Conservation (phyloP, 2,888 invertebrate genomes). For the Brenthis daphne region DNA sequence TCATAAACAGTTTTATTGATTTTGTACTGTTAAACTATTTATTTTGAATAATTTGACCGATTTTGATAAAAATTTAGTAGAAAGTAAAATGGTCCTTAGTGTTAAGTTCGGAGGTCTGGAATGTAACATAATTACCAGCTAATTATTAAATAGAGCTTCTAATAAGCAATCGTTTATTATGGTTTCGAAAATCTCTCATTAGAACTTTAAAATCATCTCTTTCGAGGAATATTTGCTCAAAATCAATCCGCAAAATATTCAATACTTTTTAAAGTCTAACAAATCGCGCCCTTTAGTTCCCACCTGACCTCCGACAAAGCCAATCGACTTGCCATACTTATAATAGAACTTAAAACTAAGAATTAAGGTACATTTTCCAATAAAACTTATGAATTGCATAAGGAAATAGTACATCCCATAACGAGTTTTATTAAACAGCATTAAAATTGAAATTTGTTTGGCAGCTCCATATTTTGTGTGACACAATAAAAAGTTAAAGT, state of each 20-base stretch:
- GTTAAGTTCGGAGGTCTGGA: no score
- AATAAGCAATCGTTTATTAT: no score
- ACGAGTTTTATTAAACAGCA: neutral
- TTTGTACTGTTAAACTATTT: no score
- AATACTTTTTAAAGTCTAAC: constrained; percentile 30
- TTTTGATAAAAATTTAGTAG: no score
- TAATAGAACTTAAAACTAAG: neutral
- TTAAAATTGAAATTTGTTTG: neutral
- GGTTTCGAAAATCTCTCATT: neutral
- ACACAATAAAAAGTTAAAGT: constrained; percentile 10
- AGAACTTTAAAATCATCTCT: neutral
- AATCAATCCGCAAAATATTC: constrained; percentile 23
- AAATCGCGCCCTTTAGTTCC: constrained; percentile 35
- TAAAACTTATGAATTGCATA: constrained; percentile 7
- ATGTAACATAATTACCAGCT: no score
- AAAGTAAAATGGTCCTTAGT: no score
- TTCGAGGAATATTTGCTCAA: neutral
- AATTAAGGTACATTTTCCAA: constrained; percentile 15
- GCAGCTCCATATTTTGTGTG: constrained; percentile 1
- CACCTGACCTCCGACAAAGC: constrained; percentile 39
- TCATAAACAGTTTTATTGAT: no score
- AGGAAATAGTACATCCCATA: neutral
- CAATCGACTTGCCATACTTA: constrained; percentile 12
- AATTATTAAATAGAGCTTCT: no score
- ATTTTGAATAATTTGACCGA: no score